Evolutionary conservation across 2,888 invertebrate species (phyloP), one percentile per base, ranked within the genome.

Genomic region (Galerucella calmariensis): DNA sequence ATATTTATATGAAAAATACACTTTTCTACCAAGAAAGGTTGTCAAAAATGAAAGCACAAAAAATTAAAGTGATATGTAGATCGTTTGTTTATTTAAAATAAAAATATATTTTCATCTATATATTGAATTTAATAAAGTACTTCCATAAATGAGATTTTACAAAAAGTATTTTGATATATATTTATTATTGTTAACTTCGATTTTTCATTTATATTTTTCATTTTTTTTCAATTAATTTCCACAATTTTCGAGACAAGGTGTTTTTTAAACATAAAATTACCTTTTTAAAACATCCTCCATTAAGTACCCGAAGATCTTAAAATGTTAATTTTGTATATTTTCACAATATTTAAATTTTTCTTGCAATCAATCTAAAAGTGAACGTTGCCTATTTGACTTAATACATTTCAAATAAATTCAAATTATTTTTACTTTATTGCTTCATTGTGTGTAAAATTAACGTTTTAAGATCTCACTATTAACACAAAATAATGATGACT

Each of bases 31-130:
- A 62, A 62, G n/a, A 41, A 8, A 9, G 14, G n/a, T n/a, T 41
- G 14, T 61, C 27, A 14, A 61, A n/a, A 20, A 20, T 16, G 1
- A 41, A 61, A 14, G 10, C 8, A 62, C 16, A 62, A 41, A 41
- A n/a, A 41, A n/a, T 10, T 14, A 62, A 41, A 41, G 41, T 62
- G 62, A 62, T 62, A 62, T 62, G 62, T 62, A 14, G 9, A 35
- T 27, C 56, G 16, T 62, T 62, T 35, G n/a, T 41, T 41, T 41
- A n/a, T 27, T 27, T 61, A 0, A 56, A 56, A 9, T n/a, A 62
- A 62, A 62, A 35, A 62, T 62, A 12, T 62, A 41, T 62, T 62
- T 41, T 62, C 61, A 27, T 58, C 1, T 20, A 6, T 2, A 6
- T 9, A 24, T 20, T 20, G 20, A 24, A 1, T 14, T 20, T 24